These are phyloP conservation scores for Stenopsyche tienmushanensis DNA, from an alignment of 1,140 invertebrate genomes.

Conservation along the genomic window DNA sequence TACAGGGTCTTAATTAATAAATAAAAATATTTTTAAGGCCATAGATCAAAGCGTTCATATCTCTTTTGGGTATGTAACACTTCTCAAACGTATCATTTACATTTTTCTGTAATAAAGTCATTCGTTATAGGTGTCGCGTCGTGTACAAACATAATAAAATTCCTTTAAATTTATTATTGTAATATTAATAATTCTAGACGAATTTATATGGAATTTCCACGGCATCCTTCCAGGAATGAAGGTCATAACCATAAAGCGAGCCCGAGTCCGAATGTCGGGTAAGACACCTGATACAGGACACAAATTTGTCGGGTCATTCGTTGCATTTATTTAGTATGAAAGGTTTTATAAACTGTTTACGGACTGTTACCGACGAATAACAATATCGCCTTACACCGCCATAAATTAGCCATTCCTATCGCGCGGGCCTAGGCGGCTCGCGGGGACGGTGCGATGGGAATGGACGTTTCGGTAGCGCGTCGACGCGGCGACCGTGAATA, in stretches of 20 bases:
- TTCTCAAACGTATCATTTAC: no score
- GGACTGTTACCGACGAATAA: conserved; percentile 1
- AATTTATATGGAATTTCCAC: not conserved
- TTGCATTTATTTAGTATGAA: conserved; percentile 11
- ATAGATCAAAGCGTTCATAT: no score
- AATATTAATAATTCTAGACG: conserved; percentile 15
- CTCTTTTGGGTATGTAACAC: no score
- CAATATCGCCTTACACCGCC: conserved; percentile 14
- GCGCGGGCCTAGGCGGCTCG: not conserved
- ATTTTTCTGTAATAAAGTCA: not conserved
- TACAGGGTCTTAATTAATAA: no score
- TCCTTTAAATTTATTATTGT: conserved; percentile 5
- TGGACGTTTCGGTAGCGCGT: conserved; percentile 8
- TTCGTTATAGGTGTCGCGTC: not conserved
- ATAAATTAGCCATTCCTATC: conserved; percentile 4
- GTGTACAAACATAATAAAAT: conserved; percentile 12
- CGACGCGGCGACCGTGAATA: conserved; percentile 4
- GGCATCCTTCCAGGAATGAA: conserved; percentile 2
- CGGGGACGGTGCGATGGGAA: not conserved
- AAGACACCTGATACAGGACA: conserved; percentile 14
- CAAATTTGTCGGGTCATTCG: conserved; percentile 12
- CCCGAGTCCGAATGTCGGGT: not conserved
- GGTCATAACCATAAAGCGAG: conserved; percentile 2
- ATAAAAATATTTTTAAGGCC: no score
- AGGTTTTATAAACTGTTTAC: conserved; percentile 23